Evolutionary conservation across 1,140 invertebrate genomes (phyloP), one percentile per base, ranked within the genome.

Genomic region (Harpegnathos saltator): DNA sequence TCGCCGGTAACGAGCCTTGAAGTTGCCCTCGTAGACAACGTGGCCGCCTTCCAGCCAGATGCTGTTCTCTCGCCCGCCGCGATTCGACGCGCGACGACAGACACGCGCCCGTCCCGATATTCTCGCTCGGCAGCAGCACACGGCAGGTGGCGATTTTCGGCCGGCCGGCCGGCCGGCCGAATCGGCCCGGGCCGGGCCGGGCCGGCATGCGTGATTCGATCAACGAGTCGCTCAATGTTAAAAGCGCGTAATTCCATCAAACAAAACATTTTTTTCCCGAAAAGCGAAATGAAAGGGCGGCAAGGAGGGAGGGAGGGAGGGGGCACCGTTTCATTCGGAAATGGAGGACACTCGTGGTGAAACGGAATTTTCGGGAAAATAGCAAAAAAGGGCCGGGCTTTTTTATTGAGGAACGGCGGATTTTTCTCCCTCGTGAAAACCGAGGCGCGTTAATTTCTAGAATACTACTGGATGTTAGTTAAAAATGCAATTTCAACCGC

Each of bases 101-200:
- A 78, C 74, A 78, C 74, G 63, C 75, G 75, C 63, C 75, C 22
- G 75, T 58, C 50, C n/a, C 63, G 75, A 71, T 26, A 69, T 69
- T 69, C 11, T 58, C 26, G 33, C 75, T 19, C 33, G 29, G 29
- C 50, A 78, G 62, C 75, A 29, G 33, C 74, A n/a, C 52, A 38
- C 75, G 75, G 75, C 75, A 80, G 75, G 52, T 80, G 75, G 63
- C 66, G 33, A 80, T 80, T 80, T 80, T 80, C 33, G 22, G 52
- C 26, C 52, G 65, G 54, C 17, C 65, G 50, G 12, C 14, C 48
- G 11, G 7, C 3, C 38, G 38, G 9, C 4, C 38, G 11, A n/a
- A n/a, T n/a, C n/a, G n/a, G n/a, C n/a, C n/a, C n/a, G n/a, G n/a
- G n/a, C n/a, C n/a, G n/a, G n/a, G 38, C 38, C 29, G 29, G 29